Evolutionary conservation across 2,113 vertebrate genomes (phyloP).

Genomic region (Rhinolophus sinicus): DNA sequence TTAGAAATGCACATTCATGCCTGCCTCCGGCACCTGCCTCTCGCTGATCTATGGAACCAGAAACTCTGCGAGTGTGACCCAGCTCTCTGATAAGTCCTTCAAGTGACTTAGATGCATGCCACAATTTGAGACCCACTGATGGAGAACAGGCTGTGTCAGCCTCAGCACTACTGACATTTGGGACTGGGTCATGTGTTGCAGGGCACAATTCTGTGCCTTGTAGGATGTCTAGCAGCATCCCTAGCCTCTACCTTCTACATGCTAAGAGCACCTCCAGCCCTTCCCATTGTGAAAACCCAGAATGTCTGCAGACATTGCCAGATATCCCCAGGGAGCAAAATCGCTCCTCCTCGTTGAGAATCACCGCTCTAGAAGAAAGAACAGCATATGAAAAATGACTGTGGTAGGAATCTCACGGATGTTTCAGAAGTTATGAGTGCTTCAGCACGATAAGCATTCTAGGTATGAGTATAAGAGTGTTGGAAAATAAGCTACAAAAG

Average conservation of each 20-base stretch:
- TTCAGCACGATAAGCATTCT: background rate
- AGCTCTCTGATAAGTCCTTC: background rate
- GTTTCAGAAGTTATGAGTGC: background rate
- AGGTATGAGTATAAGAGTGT: background rate
- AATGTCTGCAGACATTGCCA: background rate
- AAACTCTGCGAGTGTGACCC: background rate
- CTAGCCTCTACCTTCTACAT: background rate
- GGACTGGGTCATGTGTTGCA: background rate
- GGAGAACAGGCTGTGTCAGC: background rate
- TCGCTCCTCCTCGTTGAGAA: background rate
- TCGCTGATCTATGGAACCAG: background rate
- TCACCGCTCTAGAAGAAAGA: background rate
- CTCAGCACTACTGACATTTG: background rate
- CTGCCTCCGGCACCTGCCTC: too few relatives aligned
- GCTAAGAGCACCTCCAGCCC: accelerated
- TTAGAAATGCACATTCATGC: background rate
- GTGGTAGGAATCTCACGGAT: background rate
- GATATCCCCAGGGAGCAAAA: background rate
- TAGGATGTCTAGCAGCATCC: background rate
- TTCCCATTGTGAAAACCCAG: background rate
- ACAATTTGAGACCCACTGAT: background rate
- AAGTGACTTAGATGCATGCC: background rate
- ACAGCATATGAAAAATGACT: background rate
- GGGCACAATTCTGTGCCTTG: background rate
- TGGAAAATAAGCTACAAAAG: background rate